Conservation (phyloP, 2,888 invertebrate species). For the Ditylenchus weischeri region DNA sequence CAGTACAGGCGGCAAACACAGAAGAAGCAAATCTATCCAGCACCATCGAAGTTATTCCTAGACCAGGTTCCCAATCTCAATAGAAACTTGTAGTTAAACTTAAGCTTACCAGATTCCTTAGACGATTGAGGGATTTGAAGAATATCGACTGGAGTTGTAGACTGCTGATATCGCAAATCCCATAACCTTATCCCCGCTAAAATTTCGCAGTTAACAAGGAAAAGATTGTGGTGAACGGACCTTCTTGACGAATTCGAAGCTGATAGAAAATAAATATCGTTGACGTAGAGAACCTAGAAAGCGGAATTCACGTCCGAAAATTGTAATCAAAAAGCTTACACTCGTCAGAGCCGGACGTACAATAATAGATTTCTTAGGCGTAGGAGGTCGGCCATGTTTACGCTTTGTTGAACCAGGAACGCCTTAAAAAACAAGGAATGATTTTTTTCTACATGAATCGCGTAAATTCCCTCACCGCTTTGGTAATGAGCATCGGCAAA, state of each 20-base stretch:
- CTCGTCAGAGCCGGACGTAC: neutral
- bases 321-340: neutral
- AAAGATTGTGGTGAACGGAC: conserved; percentile 5
- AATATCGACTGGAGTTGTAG: conserved; percentile 11
- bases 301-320: neutral
- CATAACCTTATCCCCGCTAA: conserved; percentile 28
- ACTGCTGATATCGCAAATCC: conserved; percentile 24
- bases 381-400: neutral
- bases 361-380: neutral
- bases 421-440: too few species aligned
- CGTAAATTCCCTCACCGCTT: too few species aligned
- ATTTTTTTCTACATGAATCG: too few species aligned
- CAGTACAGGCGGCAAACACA: conserved; percentile 25
- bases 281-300: conserved; percentile 15
- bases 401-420: neutral
- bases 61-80: neutral
- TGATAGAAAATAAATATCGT: conserved; percentile 22
- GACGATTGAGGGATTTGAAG: conserved; percentile 15
- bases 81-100: too few species aligned
- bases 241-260: conserved; percentile 20
- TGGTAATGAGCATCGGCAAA: too few species aligned
- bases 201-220: neutral
- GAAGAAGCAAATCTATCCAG: conserved; percentile 21
- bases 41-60: conserved; percentile 22
- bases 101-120: conserved; percentile 17